Percentiles rank a stretch among this genome's conserved stretches.
phyloP scores from a whole-genome alignment of 2,797 vertebrate species.

The Arrhamphus sclerolepis region DNA sequence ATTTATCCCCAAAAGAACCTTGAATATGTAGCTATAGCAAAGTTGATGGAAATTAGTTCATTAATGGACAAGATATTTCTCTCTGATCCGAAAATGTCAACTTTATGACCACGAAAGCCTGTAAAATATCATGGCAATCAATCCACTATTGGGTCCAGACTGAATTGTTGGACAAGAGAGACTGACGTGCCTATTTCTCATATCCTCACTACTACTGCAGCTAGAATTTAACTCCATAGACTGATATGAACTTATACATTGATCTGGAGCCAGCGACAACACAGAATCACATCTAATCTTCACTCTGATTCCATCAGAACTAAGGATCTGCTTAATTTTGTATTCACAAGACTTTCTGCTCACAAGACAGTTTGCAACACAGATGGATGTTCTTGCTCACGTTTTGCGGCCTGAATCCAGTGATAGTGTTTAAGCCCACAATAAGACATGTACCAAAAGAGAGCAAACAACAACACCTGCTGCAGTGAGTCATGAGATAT shows the following conservation, averaged over 20 bases:
- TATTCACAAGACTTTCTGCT: conserved; percentile 5
- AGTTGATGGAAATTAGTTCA: background rate
- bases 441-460: conserved; percentile 34
- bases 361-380: conserved; percentile 8
- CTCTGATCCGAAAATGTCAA: conserved; percentile 7
- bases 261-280: background rate
- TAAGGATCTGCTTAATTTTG: background rate
- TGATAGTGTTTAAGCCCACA: conserved; percentile 28
- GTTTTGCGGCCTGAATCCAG: conserved; percentile 37
- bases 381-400: conserved; percentile 28
- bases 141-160: no score
- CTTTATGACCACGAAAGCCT: background rate
- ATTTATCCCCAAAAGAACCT: background rate
- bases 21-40: background rate
- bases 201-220: background rate
- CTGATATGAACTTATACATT: conserved; percentile 6
- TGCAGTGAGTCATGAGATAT: conserved; percentile 43
- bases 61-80: background rate
- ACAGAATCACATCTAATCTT: conserved; percentile 14
- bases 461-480: conserved; percentile 64
- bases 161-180: no score
- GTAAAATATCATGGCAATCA: no score
- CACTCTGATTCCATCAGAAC: conserved; percentile 21
- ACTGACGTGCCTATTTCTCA: no score
- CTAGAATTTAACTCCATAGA: background rate